Conservation (phyloP, 2,888 invertebrate genomes). For the Agrochola macilenta region DNA sequence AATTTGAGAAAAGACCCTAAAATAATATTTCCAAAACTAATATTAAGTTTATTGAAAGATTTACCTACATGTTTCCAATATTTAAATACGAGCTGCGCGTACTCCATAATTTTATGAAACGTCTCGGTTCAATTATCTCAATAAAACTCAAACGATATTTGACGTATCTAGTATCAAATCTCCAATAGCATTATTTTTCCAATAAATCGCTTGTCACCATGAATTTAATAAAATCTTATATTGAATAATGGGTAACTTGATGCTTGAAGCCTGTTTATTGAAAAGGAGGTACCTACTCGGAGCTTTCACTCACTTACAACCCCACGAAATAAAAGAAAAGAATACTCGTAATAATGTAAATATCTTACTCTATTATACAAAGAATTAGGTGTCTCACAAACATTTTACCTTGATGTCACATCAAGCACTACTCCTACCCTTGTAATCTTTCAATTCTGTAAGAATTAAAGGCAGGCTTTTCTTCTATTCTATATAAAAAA, state of each 20-base stretch:
- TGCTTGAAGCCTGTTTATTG: conserved; percentile 70
- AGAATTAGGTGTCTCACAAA: neutral
- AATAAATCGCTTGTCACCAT: conserved; percentile 70
- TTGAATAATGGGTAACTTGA: conserved; percentile 72
- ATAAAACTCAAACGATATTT: conserved; percentile 52
- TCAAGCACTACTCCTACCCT: neutral
- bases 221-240: conserved; percentile 75
- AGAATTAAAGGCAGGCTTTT: neutral
- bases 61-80: conserved; percentile 24
- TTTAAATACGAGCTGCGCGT: conserved; percentile 9
- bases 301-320: conserved; percentile 19
- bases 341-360: neutral
- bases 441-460: neutral
- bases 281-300: conserved; percentile 40
- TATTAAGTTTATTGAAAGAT: conserved; percentile 26
- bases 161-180: conserved; percentile 56
- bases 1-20: neutral
- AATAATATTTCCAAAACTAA: conserved; percentile 1
- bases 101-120: conserved; percentile 34
- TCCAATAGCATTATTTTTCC: conserved; percentile 63
- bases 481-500: conserved; percentile 14
- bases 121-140: conserved; percentile 38
- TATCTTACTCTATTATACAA: neutral
- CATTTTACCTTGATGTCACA: neutral
- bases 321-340: neutral